These are phyloP conservation scores for Drosophila neocordata DNA, from an alignment of 1,140 invertebrate genomes.

Conservation along the genomic window DNA sequence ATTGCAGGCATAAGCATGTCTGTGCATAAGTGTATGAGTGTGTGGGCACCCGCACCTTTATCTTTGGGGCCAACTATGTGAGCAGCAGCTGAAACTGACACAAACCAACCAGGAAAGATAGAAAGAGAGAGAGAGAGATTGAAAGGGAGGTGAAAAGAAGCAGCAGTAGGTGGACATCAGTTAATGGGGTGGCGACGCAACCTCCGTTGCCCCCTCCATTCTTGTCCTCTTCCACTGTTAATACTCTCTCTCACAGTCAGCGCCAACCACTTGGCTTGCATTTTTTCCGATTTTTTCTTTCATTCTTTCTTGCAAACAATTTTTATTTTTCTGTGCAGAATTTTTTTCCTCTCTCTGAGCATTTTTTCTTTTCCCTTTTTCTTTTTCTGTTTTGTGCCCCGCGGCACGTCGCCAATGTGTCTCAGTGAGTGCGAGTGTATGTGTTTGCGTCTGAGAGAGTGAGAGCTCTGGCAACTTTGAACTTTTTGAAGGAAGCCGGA, in stretches of 20 bases:
- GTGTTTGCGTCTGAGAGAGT: constrained; percentile 41
- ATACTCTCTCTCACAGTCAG: constrained; percentile 37
- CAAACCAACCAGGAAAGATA: constrained; percentile 49
- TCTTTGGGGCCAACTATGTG: constrained; percentile 75
- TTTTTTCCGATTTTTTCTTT: constrained; percentile 81
- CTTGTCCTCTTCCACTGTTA: constrained; percentile 10
- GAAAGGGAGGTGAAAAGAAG: constrained; percentile 20
- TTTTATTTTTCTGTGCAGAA: constrained; percentile 79
- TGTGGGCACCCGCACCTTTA: constrained; percentile 47
- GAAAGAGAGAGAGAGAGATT: constrained; percentile 6
- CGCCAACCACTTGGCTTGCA: constrained; percentile 75
- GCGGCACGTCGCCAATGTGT: constrained; percentile 63
- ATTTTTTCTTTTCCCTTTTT: constrained; percentile 54
- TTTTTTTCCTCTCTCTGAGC: constrained; percentile 54
- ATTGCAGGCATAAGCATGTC: constrained; percentile 49
- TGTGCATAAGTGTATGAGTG: constrained; percentile 25
- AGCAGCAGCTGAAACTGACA: constrained; percentile 77
- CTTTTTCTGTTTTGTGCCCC: constrained; percentile 54
- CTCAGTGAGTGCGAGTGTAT: constrained; percentile 47
- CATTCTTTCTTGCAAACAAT: constrained; percentile 79
- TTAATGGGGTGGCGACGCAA: constrained; percentile 61
- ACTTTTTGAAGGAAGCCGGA: constrained; percentile 74
- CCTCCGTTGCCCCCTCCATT: constrained; percentile 37
- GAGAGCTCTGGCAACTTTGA: constrained; percentile 68
- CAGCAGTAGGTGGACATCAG: constrained; percentile 61